phyloP scores from a whole-genome alignment of 2,888 invertebrate genomes.

The Drosophila subsilvestris region DNA sequence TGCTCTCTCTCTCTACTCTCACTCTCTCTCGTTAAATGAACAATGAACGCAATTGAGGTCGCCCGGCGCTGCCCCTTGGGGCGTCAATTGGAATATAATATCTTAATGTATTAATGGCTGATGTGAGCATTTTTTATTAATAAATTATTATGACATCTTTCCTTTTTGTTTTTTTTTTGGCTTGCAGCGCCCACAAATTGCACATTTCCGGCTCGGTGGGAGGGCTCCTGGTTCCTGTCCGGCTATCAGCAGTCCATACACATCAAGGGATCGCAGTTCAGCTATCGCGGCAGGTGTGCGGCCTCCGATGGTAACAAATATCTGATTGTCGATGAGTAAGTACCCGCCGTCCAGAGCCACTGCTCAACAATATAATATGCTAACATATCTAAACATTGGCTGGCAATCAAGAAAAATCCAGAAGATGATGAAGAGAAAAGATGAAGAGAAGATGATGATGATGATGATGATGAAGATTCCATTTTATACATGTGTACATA shows the following conservation, averaged over 20 bases:
- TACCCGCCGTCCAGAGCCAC: conserved; percentile 74
- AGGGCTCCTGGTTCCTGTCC: conserved; percentile 96
- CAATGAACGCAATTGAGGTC: conserved; percentile 73
- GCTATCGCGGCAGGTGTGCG: conserved; percentile 93
- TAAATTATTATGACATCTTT: conserved; percentile 51
- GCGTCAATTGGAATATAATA: conserved; percentile 58
- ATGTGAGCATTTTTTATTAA: conserved; percentile 51
- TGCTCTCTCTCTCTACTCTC: conserved; percentile 20
- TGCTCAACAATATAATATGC: conserved; percentile 45
- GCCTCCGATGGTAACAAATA: conserved; percentile 95
- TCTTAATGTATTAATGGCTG: conserved; percentile 56
- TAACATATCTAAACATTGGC: conserved; percentile 60
- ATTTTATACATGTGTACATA: conserved; percentile 11
- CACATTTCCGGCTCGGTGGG: conserved; percentile 92
- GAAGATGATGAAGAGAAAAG: conserved; percentile 4
- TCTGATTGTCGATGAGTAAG: conserved; percentile 95
- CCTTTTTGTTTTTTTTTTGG: conserved; percentile 25
- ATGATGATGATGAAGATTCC: conserved; percentile 9
- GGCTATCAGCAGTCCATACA: conserved; percentile 93
- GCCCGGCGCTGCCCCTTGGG: conserved; percentile 31
- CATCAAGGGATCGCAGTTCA: conserved; percentile 92
- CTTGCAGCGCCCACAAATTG: conserved; percentile 87
- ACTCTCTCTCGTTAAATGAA: conserved; percentile 66
- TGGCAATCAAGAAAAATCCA: conserved; percentile 45
- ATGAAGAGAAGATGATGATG: conserved; percentile 13